A percentile compares a stretch with the other conserved stretches of the same genome.
Evolutionary conservation across 2,888 invertebrate genomes (phyloP).

Genomic region (Limnephilus lunatus): DNA sequence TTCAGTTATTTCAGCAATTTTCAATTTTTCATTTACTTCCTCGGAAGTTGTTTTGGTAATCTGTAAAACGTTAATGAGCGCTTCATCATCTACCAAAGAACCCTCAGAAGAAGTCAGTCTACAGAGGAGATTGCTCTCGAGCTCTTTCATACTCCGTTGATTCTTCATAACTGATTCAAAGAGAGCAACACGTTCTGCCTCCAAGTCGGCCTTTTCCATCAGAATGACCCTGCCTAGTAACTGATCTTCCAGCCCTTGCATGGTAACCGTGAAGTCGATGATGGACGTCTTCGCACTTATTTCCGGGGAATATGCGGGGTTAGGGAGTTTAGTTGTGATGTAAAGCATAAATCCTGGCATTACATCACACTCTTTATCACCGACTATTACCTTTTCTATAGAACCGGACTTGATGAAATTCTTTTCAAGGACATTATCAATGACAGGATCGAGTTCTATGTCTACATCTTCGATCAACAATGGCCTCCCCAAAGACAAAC

Average conservation of each 20-base stretch:
- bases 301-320: slow-evolving; percentile 98
- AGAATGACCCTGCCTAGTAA: slow-evolving; percentile 94
- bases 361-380: slow-evolving; percentile 98
- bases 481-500: slow-evolving; percentile 91
- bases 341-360: slow-evolving; percentile 97
- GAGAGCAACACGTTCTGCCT: slow-evolving; percentile 93
- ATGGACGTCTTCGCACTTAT: slow-evolving; percentile 97
- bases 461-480: slow-evolving; percentile 96
- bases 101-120: slow-evolving; percentile 96
- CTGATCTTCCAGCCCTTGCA: slow-evolving; percentile 97
- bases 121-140: slow-evolving; percentile 93
- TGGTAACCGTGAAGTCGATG: slow-evolving; percentile 98
- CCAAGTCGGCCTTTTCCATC: slow-evolving; percentile 97
- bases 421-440: slow-evolving; percentile 97
- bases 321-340: slow-evolving; percentile 96
- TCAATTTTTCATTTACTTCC: slow-evolving; percentile 95
- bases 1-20: slow-evolving; percentile 95
- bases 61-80: slow-evolving; percentile 91
- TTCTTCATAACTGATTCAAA: slow-evolving; percentile 98
- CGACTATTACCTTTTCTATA: slow-evolving; percentile 95
- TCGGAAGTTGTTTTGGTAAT: slow-evolving; percentile 93
- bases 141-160: slow-evolving; percentile 95
- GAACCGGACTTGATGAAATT: slow-evolving; percentile 98
- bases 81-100: slow-evolving; percentile 96
- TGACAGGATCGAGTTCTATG: slow-evolving; percentile 95